Conservation (phyloP, 2,113 vertebrate species). For the Tylochromis polylepis region DNA sequence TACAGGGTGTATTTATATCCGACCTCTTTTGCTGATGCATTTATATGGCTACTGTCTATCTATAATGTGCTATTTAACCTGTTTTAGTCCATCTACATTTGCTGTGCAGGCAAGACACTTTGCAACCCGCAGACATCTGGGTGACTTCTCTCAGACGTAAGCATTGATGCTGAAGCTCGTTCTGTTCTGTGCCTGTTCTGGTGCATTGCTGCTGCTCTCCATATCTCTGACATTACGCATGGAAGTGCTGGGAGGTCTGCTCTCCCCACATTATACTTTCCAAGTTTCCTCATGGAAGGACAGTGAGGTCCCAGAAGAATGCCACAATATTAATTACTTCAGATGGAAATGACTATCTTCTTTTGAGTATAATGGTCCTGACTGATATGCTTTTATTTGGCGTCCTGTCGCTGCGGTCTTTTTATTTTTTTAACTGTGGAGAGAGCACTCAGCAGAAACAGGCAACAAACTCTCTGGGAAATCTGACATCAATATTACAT, state of each 20-base stretch:
- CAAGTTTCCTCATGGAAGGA: background rate
- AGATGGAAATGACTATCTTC: background rate
- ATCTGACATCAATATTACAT: constrained; percentile 59
- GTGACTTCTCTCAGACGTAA: background rate
- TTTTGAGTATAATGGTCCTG: background rate
- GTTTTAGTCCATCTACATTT: background rate
- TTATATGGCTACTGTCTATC: background rate
- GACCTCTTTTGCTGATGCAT: background rate
- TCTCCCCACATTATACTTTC: background rate
- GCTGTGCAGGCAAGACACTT: background rate
- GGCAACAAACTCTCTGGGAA: constrained; percentile 26
- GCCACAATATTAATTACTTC: background rate
- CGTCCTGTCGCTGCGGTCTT: background rate
- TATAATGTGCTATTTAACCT: background rate
- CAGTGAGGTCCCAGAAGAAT: background rate
- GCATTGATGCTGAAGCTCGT: background rate
- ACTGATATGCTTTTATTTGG: background rate
- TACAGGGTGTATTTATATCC: background rate
- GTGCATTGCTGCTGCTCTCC: background rate
- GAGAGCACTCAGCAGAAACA: constrained; percentile 47
- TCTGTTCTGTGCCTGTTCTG: background rate
- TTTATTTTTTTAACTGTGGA: background rate
- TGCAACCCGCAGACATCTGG: background rate
- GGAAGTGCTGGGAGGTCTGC: background rate
- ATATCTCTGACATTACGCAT: background rate